These are phyloP conservation scores for Paratilapia polleni DNA, from an alignment of 2,113 vertebrate species.

Conservation along the genomic window DNA sequence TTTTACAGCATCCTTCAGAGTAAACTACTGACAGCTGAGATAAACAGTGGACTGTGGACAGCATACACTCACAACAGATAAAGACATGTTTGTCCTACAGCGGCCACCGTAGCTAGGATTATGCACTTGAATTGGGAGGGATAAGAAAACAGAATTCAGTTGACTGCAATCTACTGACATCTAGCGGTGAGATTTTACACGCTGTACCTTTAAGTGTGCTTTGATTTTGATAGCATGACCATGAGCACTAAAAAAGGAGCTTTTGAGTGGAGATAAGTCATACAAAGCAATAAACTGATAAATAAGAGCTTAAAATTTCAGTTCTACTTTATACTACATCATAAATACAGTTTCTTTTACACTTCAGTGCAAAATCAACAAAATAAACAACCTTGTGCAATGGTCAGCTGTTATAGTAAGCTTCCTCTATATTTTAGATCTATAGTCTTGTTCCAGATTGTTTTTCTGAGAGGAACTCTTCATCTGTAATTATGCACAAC, in stretches of 20 bases:
- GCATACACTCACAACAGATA: too few relatives aligned
- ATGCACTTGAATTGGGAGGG: too few relatives aligned
- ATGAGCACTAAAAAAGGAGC: neutral
- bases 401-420: neutral
- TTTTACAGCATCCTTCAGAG: too few relatives aligned
- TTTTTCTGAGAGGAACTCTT: conserved; percentile 3
- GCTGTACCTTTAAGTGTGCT: neutral
- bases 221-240: neutral
- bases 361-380: neutral
- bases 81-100: too few relatives aligned
- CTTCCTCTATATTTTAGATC: neutral
- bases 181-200: too few relatives aligned
- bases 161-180: too few relatives aligned
- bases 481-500: conserved; percentile 13
- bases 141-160: too few relatives aligned
- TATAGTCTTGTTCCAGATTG: neutral
- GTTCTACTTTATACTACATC: neutral
- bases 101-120: too few relatives aligned
- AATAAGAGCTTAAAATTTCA: neutral
- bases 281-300: too few relatives aligned
- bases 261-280: neutral
- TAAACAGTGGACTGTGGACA: too few relatives aligned
- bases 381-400: neutral
- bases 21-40: too few relatives aligned
- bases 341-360: neutral